Evolutionary conservation across 2,888 invertebrate species (phyloP), one percentile per base, ranked within the genome.

Genomic region (Sinotaia quadrata): DNA sequence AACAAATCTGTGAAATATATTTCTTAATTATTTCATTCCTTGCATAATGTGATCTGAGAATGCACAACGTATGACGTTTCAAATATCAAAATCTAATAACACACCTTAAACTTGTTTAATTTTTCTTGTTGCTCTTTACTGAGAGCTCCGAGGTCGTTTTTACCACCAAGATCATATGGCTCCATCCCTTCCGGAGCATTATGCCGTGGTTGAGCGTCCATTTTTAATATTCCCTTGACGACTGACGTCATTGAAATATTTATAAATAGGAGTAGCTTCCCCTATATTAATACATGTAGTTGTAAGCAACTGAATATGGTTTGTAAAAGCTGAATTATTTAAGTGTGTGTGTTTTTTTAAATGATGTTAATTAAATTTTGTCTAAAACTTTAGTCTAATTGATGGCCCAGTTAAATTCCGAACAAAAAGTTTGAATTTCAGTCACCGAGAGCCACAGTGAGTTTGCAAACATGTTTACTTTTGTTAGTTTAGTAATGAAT

Each of bases 101-200:
- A 12, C 31, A 87, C 87, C 85, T 87, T 87, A 60, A 86, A 86
- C 62, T 81, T 78, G 67, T 87, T 87, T 2, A 87, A 76, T 71
- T 85, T 83, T 66, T 83, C 81, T 74, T 87, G 87, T 67, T 87
- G 87, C 21, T 84, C 84, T 62, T 78, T 73, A 69, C 86, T 87
- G 0, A 87, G 69, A 5, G 86, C 87, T 47, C 87, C 87, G 8
- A 87, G 77, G 67, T 87, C 82, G 59, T 75, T 76, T n/a, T 68
- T 70, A 10, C 81, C 82, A 1, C 82, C 82, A 52, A 85, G 69
- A 81, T 87, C 87, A 69, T 87, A 87, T 10, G 84, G 83, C 78
- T 87, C 87, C 87, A 87, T 87, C 31, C 87, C 86, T 60, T 82
- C 80, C 27, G 87, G 87, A 67, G 84, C 81, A 49, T 79, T 75